Evolutionary conservation across 1,140 invertebrate species (phyloP), one percentile per base, ranked within the genome.

Genomic region (Diuraphis noxia): DNA sequence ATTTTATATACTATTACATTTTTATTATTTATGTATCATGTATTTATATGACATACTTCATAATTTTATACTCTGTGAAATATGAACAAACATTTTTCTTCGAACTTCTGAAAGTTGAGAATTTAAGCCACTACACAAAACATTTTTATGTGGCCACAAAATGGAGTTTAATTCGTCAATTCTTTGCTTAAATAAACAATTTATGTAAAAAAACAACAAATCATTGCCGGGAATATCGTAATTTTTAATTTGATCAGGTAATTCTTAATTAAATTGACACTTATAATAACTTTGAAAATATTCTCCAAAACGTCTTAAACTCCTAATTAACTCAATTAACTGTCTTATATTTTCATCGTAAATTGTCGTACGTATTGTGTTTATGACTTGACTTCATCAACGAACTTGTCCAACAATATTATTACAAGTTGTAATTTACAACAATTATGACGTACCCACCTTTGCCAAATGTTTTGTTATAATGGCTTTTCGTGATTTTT

Each of bases 231-330:
- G n/a, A 23, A 49, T 34, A 86, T 21, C 8, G 23, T 25, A 36
- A 25, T 6, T 84, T 84, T 84, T 41, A 84, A 86, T 86, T 86
- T 86, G n/a, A 86, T 86, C n/a, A n/a, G n/a, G n/a, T 86, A 49
- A 86, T 49, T 86, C 21, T 36, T 36, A 86, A 49, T 86, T 49
- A 46, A 86, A 86, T 49, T 49, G 19, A 1, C 8, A 34, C 43
- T 36, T 86, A n/a, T n/a, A 36, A 49, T 49, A 86, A 21, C 17
- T 46, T 36, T 23, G 17, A 43, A 84, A 41, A 84, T 25, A 19
- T 41, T 25, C 23, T 81, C 30, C 9, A 19, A 21, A n/a, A 30
- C 19, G n/a, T 85, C 30, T 85, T 46, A 21, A 85, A 46, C 21
- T 46, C 41, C 17, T n/a, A 85, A 85, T 34, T 86, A 86, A 25